Evolutionary conservation across 1,140 invertebrate species (phyloP).

Genomic region (Sminthurides bifidus): DNA sequence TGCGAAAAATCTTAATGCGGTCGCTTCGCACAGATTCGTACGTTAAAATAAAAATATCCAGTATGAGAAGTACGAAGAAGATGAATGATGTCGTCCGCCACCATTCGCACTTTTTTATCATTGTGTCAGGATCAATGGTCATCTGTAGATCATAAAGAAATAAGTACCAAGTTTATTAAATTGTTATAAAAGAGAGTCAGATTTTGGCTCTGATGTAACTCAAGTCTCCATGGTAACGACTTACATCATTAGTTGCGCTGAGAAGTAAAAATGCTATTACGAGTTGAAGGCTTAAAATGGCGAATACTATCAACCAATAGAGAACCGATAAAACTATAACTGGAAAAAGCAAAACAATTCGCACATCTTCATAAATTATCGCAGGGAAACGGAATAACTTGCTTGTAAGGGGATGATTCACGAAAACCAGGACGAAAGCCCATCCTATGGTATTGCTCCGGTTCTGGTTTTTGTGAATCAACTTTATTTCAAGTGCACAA

Average conservation of each 20-base stretch:
- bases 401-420: no score
- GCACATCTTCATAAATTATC: no score
- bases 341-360: no score
- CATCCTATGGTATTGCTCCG: no score
- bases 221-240: neutral
- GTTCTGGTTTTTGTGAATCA: no score
- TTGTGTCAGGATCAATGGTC: conserved; percentile 25
- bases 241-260: conserved; percentile 24
- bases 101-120: conserved; percentile 25
- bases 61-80: conserved; percentile 14
- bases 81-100: conserved; percentile 18
- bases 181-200: no score
- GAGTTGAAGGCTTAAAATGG: conserved; percentile 22
- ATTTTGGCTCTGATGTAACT: neutral
- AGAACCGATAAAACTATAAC: conserved; percentile 13
- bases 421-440: no score
- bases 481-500: no score
- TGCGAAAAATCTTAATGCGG: conserved; percentile 10
- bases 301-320: conserved; percentile 23
- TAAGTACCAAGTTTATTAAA: no score
- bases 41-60: conserved; percentile 17
- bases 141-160: conserved; percentile 21
- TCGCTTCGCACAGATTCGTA: conserved; percentile 12
- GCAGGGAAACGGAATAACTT: no score
- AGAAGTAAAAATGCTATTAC: conserved; percentile 26